phyloP scores from a whole-genome alignment of 2,888 invertebrate genomes.

The Hybos culiciformis region DNA sequence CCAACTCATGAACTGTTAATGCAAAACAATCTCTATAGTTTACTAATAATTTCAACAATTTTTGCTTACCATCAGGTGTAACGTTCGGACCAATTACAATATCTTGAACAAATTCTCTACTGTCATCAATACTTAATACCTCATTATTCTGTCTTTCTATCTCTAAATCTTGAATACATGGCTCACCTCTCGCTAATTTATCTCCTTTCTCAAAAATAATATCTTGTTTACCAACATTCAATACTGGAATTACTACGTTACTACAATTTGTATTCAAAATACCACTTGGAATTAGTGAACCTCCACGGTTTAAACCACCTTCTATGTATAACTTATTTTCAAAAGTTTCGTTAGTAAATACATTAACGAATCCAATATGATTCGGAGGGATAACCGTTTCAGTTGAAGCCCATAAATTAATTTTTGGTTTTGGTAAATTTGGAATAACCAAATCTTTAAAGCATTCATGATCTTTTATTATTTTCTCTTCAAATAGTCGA shows the following conservation, averaged over 20 bases:
- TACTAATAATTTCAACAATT: slow-evolving; percentile 6
- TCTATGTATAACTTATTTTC: too few relatives aligned
- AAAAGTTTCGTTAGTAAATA: neutral
- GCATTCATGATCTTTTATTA: neutral
- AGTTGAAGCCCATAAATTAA: neutral
- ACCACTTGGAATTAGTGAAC: too few relatives aligned
- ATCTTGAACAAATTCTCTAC: too few relatives aligned
- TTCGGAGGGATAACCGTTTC: neutral
- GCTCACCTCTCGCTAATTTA: too few relatives aligned
- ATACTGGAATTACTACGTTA: too few relatives aligned
- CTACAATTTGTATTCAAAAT: too few relatives aligned
- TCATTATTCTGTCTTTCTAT: too few relatives aligned
- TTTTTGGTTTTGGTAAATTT: neutral
- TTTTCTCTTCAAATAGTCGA: neutral
- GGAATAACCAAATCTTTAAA: neutral
- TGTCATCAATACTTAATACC: too few relatives aligned
- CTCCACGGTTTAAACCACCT: too few relatives aligned
- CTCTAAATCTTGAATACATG: too few relatives aligned
- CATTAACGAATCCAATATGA: neutral
- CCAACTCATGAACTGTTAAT: slow-evolving; percentile 10
- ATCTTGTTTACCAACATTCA: too few relatives aligned
- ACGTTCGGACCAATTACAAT: neutral
- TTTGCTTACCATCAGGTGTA: slow-evolving; percentile 1
- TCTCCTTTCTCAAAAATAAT: too few relatives aligned
- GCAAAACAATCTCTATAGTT: slow-evolving; percentile 10